Evolutionary conservation across 2,113 vertebrate species (phyloP).

Genomic region (Mobula birostris): DNA sequence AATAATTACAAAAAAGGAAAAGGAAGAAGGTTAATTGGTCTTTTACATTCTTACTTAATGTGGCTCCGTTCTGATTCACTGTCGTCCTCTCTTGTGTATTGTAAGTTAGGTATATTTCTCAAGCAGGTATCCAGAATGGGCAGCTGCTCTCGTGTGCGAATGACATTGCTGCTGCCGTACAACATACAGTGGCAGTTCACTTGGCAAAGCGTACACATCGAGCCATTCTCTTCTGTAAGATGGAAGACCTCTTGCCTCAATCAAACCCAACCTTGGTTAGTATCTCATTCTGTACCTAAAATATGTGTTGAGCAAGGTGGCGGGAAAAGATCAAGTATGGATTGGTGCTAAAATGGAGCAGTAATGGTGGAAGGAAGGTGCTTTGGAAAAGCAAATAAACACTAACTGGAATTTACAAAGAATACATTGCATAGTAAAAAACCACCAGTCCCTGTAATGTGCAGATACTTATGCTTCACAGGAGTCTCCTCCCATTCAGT

Average conservation of each 20-base stretch:
- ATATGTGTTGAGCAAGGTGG: neutral
- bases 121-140: constrained; percentile 66
- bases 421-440: too few relatives aligned
- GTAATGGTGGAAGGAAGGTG: too few relatives aligned
- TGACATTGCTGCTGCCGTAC: constrained; percentile 77
- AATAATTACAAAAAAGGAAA: constrained; percentile 65
- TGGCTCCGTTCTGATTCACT: neutral
- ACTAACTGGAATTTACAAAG: too few relatives aligned
- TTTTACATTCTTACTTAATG: neutral
- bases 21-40: constrained; percentile 70
- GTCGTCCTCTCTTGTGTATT: neutral
- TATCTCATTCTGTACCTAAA: neutral
- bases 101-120: constrained; percentile 40
- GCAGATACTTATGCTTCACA: too few relatives aligned
- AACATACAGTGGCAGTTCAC: constrained; percentile 67
- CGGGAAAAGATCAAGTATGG: neutral
- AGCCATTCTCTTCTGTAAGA: constrained; percentile 80
- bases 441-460: too few relatives aligned
- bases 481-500: too few relatives aligned
- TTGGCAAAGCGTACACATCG: constrained; percentile 74
- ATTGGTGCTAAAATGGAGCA: neutral
- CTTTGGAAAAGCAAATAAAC: too few relatives aligned
- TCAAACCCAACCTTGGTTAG: constrained; percentile 69
- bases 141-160: constrained; percentile 68
- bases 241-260: constrained; percentile 57